phyloP scores from a whole-genome alignment of 2,113 vertebrate species.

The Chelonoidis abingdonii region DNA sequence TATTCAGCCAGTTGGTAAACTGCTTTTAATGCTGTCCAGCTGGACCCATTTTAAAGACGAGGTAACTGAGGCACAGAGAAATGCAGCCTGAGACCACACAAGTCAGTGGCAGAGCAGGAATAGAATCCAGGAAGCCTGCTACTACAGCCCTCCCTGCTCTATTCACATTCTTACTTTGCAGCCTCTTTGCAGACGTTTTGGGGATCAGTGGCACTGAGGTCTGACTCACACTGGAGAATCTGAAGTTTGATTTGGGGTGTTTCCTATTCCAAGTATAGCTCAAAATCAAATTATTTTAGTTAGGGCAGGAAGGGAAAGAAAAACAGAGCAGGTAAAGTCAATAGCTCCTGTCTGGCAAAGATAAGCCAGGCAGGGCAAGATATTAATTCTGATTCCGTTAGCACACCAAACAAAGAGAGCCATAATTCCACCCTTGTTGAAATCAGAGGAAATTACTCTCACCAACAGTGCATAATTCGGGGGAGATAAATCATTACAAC shows the following conservation, averaged over 20 bases:
- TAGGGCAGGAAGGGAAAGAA: conserved; percentile 19
- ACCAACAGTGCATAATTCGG: background rate
- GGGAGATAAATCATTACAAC: conserved; percentile 21
- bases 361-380: conserved; percentile 56
- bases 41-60: background rate
- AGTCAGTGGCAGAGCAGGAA: background rate
- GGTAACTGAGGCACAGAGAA: background rate
- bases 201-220: background rate
- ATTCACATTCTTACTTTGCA: background rate
- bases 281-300: conserved; percentile 39
- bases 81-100: background rate
- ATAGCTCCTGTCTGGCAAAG: conserved; percentile 31
- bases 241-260: conserved; percentile 35
- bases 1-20: background rate
- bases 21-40: background rate
- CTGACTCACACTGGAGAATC: background rate
- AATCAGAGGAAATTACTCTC: conserved; percentile 41
- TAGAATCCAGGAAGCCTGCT: background rate
- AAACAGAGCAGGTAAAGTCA: conserved; percentile 31
- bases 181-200: fast-evolving
- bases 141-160: background rate
- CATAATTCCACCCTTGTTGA: background rate
- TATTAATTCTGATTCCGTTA: conserved; percentile 58
- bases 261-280: conserved; percentile 16
- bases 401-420: conserved; percentile 41